Percentiles rank a stretch among this genome's conserved stretches.
These are phyloP conservation scores for Furnarius figulus DNA, from an alignment of 2,113 vertebrate species.

Conservation along the genomic window DNA sequence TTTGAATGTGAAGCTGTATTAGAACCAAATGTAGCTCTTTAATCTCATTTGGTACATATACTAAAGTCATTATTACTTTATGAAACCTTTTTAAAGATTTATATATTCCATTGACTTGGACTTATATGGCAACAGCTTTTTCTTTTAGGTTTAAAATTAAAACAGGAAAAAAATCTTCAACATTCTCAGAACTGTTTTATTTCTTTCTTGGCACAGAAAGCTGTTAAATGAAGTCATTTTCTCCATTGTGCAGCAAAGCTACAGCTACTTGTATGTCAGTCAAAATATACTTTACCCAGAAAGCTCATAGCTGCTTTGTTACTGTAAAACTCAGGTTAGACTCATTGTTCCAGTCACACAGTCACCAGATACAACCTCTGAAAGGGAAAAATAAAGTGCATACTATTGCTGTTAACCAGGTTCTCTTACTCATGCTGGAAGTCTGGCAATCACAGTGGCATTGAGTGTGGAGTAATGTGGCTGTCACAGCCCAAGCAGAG, in stretches of 20 bases:
- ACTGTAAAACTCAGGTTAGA: constrained; percentile 28
- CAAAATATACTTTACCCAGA: constrained; percentile 44
- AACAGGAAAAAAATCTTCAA: constrained; percentile 1
- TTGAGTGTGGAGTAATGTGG: not conserved
- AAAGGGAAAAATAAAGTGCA: constrained; percentile 13
- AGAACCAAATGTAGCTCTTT: constrained; percentile 69
- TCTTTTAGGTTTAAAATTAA: constrained; percentile 63
- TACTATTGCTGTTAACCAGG: not conserved
- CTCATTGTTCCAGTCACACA: constrained; percentile 35
- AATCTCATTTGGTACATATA: constrained; percentile 64
- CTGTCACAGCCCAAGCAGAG: not conserved
- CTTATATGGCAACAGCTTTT: constrained; percentile 51
- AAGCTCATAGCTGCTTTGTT: constrained; percentile 40
- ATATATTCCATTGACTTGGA: constrained; percentile 48
- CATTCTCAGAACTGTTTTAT: constrained; percentile 38
- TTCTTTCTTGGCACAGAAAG: constrained; percentile 59
- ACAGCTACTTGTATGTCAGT: constrained; percentile 49
- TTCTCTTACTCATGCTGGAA: not conserved
- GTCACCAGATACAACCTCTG: constrained; percentile 27
- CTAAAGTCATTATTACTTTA: constrained; percentile 70
- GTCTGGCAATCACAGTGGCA: not conserved
- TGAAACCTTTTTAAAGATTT: constrained; percentile 67
- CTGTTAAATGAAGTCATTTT: constrained; percentile 62
- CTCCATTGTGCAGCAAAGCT: constrained; percentile 51
- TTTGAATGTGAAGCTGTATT: constrained; percentile 67